Conservation (phyloP, 2,888 invertebrate genomes). For the Tryphoninae sp. region DNA sequence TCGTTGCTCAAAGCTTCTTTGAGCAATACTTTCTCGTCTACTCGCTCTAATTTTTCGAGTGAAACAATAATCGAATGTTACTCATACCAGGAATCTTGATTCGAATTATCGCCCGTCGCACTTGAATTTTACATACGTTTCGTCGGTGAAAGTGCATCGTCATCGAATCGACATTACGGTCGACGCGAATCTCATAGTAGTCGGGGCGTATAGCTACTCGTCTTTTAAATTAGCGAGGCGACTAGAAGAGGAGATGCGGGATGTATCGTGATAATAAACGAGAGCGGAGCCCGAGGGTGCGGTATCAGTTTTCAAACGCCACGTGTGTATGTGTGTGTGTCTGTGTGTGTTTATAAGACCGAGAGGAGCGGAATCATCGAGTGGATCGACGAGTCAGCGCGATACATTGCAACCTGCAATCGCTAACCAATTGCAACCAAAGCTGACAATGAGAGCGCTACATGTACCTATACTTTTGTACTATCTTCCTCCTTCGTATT, state of each 20-base stretch:
- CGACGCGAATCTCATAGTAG: slow-evolving; percentile 13
- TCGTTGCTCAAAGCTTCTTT: too few species aligned
- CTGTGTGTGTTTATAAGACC: neutral
- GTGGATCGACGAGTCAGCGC: slow-evolving; percentile 32
- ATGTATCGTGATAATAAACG: slow-evolving; percentile 46
- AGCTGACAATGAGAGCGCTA: slow-evolving; percentile 54
- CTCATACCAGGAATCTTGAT: too few species aligned
- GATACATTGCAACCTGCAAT: slow-evolving; percentile 58
- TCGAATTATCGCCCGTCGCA: neutral
- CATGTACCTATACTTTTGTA: neutral
- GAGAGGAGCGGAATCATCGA: slow-evolving; percentile 26
- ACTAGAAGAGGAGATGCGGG: neutral
- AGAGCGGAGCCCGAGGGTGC: slow-evolving; percentile 20
- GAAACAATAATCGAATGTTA: too few species aligned
- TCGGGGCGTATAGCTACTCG: slow-evolving; percentile 27
- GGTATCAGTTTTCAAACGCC: slow-evolving; percentile 32
- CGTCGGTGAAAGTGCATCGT: slow-evolving; percentile 1
- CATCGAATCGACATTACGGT: slow-evolving; percentile 24
- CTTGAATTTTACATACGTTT: neutral
- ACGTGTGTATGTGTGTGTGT: neutral
- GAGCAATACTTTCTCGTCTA: too few species aligned
- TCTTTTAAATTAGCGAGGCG: slow-evolving; percentile 41
- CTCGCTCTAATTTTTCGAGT: too few species aligned
- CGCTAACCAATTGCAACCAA: slow-evolving; percentile 53
- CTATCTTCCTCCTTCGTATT: neutral